Evolutionary conservation across 2,797 vertebrate species (phyloP).

Genomic region (Acanthornis magna): DNA sequence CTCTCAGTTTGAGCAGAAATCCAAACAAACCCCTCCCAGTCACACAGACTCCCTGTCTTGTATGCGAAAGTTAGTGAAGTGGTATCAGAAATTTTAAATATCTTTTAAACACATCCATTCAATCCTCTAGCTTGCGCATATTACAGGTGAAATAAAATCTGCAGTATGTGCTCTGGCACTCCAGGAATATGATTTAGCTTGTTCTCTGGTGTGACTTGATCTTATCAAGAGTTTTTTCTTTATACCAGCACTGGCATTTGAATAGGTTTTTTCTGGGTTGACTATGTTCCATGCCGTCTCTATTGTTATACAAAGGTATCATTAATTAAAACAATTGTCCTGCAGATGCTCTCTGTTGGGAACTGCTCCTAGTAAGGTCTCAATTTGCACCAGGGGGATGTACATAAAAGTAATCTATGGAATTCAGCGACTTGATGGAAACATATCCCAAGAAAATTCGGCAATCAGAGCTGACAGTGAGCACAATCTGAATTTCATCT

Average conservation of each 20-base stretch:
- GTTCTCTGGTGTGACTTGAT: neutral
- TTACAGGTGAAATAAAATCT: neutral
- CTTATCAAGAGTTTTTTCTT: neutral
- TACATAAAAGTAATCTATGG: neutral
- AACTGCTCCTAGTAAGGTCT: neutral
- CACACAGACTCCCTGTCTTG: neutral
- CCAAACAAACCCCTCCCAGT: neutral
- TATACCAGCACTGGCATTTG: neutral
- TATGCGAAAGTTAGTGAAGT: neutral
- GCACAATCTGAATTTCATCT: neutral
- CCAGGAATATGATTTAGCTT: neutral
- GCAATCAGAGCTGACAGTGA: neutral
- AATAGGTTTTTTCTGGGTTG: neutral
- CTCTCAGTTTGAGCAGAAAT: neutral
- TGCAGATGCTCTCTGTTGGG: neutral
- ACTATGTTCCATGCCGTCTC: neutral
- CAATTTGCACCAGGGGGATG: rapidly evolving
- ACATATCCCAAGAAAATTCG: neutral
- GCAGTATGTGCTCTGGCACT: neutral
- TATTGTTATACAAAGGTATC: neutral
- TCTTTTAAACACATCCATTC: neutral
- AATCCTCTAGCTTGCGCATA: rapidly evolving
- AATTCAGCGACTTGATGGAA: neutral
- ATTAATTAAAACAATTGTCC: neutral
- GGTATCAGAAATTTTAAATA: neutral